phyloP scores from a whole-genome alignment of 2,888 invertebrate genomes.

The Scaptomyza flava region DNA sequence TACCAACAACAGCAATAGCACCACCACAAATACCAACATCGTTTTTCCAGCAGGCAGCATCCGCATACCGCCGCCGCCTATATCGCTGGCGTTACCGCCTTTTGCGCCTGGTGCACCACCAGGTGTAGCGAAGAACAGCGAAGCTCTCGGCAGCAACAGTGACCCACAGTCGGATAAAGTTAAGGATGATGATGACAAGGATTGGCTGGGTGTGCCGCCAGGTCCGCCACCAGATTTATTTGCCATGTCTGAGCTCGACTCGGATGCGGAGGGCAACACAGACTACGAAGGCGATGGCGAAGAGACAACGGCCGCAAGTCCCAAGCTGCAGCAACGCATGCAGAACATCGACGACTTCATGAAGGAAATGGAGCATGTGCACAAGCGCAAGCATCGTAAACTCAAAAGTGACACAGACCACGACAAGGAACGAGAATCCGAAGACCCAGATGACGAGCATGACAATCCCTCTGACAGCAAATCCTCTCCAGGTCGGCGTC shows the following conservation, averaged over 20 bases:
- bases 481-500: constrained; percentile 37
- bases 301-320: constrained; percentile 64
- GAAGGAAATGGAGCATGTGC: constrained; percentile 96
- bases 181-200: constrained; percentile 84
- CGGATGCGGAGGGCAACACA: constrained; percentile 80
- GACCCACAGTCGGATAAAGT: constrained; percentile 64
- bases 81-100: constrained; percentile 81
- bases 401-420: constrained; percentile 86
- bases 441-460: constrained; percentile 45
- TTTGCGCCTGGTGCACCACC: constrained; percentile 87
- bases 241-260: constrained; percentile 87
- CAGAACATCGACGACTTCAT: constrained; percentile 96
- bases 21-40: constrained; percentile 24
- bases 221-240: constrained; percentile 91
- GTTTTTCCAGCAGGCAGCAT: constrained; percentile 64
- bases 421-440: constrained; percentile 33
- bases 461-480: constrained; percentile 51
- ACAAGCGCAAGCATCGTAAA: constrained; percentile 89
- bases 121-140: constrained; percentile 91
- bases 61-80: constrained; percentile 82
- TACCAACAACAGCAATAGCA: not conserved
- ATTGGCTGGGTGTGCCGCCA: constrained; percentile 94
- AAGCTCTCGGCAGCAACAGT: constrained; percentile 64
- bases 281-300: constrained; percentile 80
- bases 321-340: constrained; percentile 91